These are phyloP conservation scores for Hylia prasina DNA, from an alignment of 2,113 vertebrate species.

Conservation along the genomic window DNA sequence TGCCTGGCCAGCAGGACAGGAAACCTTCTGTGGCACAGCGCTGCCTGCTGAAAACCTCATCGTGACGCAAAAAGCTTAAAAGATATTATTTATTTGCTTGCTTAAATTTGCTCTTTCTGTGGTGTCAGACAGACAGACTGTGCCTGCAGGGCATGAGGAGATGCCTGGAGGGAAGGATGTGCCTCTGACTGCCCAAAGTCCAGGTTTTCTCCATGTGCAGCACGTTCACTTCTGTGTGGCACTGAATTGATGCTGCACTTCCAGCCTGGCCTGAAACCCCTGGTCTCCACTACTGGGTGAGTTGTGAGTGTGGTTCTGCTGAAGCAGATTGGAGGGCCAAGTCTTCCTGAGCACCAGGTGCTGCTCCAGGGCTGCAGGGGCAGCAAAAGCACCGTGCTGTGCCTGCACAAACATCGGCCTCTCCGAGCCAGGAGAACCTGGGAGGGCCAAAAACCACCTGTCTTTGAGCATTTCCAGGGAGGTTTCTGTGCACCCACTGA, in stretches of 20 bases:
- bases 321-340: background rate
- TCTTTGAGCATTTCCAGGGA: background rate
- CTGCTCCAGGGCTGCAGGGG: background rate
- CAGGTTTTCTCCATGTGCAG: background rate
- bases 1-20: background rate
- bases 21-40: accelerated
- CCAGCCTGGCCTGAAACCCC: background rate
- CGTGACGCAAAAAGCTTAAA: background rate
- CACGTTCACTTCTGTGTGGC: accelerated
- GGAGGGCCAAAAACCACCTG: background rate
- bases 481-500: background rate
- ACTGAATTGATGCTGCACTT: background rate
- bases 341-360: accelerated
- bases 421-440: accelerated
- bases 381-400: accelerated
- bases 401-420: background rate
- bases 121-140: background rate
- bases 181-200: background rate
- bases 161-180: background rate
- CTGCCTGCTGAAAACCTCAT: background rate
- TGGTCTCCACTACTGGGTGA: background rate
- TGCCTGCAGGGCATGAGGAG: background rate
- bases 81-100: background rate
- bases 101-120: background rate
- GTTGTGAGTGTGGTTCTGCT: background rate